A percentile compares a stretch with the other conserved stretches of the same genome.
Evolutionary conservation across 1,140 invertebrate genomes (phyloP).

Genomic region (Gryllus bimaculatus): DNA sequence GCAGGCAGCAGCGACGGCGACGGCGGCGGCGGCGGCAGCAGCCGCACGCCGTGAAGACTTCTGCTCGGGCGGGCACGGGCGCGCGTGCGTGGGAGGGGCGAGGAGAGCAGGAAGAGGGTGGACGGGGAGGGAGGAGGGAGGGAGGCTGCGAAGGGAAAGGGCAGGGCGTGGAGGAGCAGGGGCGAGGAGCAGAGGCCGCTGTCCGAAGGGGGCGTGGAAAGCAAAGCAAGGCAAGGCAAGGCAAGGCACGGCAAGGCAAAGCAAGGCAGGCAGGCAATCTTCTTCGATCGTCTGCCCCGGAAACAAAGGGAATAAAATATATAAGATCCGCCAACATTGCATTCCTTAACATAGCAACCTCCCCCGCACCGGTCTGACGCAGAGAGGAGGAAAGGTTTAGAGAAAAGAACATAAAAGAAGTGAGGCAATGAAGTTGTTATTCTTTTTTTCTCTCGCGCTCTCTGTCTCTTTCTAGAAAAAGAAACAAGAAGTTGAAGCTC

Average conservation of each 20-base stretch:
- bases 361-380: background rate
- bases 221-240: too few species aligned
- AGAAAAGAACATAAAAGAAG: background rate
- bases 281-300: background rate
- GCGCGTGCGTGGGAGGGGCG: too few species aligned
- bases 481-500: background rate
- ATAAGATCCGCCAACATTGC: conserved; percentile 3
- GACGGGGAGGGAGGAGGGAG: too few species aligned
- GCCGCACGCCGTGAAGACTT: background rate
- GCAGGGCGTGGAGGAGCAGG: too few species aligned
- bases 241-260: too few species aligned
- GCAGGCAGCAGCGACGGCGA: background rate
- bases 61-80: background rate
- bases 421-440: background rate
- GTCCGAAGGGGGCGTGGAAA: too few species aligned
- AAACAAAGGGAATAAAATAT: conserved; percentile 6
- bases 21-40: too few species aligned
- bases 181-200: too few species aligned
- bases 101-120: too few species aligned
- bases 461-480: background rate
- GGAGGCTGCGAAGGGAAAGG: too few species aligned
- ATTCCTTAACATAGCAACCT: conserved; percentile 1
- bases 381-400: background rate
- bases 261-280: background rate
- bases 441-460: too few species aligned